Evolutionary conservation across 2,888 invertebrate species (phyloP), one percentile per base, ranked within the genome.

Genomic region (Volucella bombylans): DNA sequence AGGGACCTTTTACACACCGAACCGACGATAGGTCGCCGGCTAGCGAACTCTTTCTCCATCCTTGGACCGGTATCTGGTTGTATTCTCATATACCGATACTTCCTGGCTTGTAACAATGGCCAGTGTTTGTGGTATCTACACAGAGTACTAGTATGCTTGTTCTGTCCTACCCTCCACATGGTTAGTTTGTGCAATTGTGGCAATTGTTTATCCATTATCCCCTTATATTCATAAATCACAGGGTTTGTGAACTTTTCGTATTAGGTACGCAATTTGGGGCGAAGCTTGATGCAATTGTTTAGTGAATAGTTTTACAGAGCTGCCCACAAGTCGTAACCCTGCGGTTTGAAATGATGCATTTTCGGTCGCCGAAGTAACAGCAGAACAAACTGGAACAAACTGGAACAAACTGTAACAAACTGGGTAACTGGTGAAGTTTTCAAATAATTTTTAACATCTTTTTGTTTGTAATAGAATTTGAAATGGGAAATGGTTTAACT

Each of bases 131-230:
- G 68, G 85, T 80, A 67, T 68, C 72, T 38, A 68, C 54, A 45
- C 68, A 81, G 69, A 62, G 64, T 64, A 49, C 74, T 23, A 52
- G 69, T 76, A 14, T 52, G 39, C 55, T 10, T 9, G 9, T 23
- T 15, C 49, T 23, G 23, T 65, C 52, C 54, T n/a, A 62, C 55
- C 62, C 6, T n/a, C 45, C 55, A 64, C 50, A 69, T 68, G 79
- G 73, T 62, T 65, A 69, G 81, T 78, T 85, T 77, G 77, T 69
- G 49, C 81, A 86, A 81, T 81, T 86, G 86, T 82, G 49, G 81
- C 83, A 87, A 87, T 86, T 87, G 87, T 87, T 87, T 87, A 86
- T 87, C 86, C 87, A 86, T 87, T 87, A 86, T 86, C 87, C 87
- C 67, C 77, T 79, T 85, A 82, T 83, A 76, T 81, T 79, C 79